phyloP scores from a whole-genome alignment of 1,140 invertebrate genomes.

The Eubasilissa regina region DNA sequence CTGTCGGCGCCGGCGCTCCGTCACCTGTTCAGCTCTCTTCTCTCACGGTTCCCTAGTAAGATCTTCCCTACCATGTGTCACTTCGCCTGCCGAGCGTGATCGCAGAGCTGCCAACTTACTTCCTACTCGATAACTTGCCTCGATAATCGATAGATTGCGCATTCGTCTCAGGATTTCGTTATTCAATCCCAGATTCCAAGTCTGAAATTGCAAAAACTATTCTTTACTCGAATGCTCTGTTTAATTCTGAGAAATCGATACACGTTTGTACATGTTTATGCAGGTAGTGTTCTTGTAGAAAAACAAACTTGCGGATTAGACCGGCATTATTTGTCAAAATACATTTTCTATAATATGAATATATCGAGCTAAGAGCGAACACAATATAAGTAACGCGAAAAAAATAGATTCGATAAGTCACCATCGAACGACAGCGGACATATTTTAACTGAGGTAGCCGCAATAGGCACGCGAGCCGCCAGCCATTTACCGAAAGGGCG shows the following conservation, averaged over 20 bases:
- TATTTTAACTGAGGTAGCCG: slow-evolving; percentile 51
- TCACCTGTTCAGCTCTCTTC: slow-evolving; percentile 22
- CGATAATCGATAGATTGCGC: too few species aligned
- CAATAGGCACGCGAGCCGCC: slow-evolving; percentile 45
- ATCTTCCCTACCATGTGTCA: slow-evolving; percentile 4
- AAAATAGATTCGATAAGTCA: slow-evolving; percentile 48
- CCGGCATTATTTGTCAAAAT: not conserved
- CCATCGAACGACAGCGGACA: slow-evolving; percentile 49
- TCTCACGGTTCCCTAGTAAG: not conserved
- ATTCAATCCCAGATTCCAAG: slow-evolving; percentile 42
- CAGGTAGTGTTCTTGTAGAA: not conserved
- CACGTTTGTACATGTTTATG: slow-evolving; percentile 32
- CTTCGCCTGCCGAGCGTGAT: not conserved
- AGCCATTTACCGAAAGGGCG: slow-evolving; percentile 43
- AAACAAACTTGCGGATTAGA: not conserved
- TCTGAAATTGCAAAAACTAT: slow-evolving; percentile 45
- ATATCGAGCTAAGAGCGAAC: too few species aligned
- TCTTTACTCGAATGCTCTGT: slow-evolving; percentile 20
- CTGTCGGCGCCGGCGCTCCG: slow-evolving; percentile 11
- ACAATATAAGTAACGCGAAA: not conserved
- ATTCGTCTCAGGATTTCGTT: not conserved
- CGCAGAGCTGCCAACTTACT: not conserved
- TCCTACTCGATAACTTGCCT: not conserved
- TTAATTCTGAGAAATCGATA: slow-evolving; percentile 42
- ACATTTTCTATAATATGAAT: too few species aligned